These are phyloP conservation scores for Neopelma chrysocephalum DNA, from an alignment of 2,797 vertebrate genomes.

Conservation along the genomic window DNA sequence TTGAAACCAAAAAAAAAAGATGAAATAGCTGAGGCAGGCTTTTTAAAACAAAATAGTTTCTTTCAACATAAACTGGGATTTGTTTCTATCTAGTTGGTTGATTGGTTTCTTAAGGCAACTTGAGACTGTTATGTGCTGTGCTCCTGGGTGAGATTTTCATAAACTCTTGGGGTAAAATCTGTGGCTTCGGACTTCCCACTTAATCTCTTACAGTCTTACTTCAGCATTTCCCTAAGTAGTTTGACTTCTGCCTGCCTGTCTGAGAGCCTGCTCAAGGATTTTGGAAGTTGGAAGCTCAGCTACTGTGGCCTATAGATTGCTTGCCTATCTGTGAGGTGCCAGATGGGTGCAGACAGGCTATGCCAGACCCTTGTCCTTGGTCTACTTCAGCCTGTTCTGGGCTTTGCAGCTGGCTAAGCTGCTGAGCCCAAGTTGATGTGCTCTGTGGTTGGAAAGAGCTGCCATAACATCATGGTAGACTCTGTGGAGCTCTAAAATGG, in stretches of 20 bases:
- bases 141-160: background rate
- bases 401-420: background rate
- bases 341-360: background rate
- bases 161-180: background rate
- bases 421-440: background rate
- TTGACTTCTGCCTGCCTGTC: background rate
- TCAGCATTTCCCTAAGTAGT: background rate
- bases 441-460: background rate
- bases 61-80: background rate
- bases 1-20: background rate
- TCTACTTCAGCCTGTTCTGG: background rate
- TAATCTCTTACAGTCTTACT: background rate
- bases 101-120: background rate
- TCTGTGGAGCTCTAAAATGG: background rate
- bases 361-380: background rate
- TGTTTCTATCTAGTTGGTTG: background rate
- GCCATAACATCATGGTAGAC: background rate
- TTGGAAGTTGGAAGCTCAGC: background rate
- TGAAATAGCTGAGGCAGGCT: background rate
- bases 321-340: background rate
- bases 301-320: background rate
- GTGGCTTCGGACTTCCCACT: background rate
- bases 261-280: background rate
- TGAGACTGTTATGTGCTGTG: background rate
- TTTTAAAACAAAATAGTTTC: background rate